Base-by-base conservation (phyloP, 1,140 invertebrate species). In the Philaenus spumarius region DNA sequence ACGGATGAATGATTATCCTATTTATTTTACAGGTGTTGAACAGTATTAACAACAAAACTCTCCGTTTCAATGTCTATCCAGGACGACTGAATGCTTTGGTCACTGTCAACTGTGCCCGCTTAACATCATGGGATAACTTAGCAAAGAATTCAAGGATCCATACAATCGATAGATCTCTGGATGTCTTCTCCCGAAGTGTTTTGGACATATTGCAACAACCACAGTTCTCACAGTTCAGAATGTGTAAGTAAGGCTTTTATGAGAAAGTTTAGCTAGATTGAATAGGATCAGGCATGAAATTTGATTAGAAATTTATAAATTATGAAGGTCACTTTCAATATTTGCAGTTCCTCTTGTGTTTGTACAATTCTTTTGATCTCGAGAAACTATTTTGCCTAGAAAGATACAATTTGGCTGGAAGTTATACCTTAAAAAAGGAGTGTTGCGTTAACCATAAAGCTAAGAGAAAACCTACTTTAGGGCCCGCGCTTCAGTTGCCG, bases 91-190 rank as follows among this genome's bases (percentile, higher is more conserved):
- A 70, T 37, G 63, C 67, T 20, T 55, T 71, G 24, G 66, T 70
- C 17, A 75, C 74, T 1, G 68, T 69, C 3, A 75, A 76, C 58
- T 76, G 73, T 59, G 72, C 70, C 15, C 63, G 68, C 35, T 42
- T 76, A 9, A 69, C 62, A 17, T 66, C 63, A 0, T 26, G 57
- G 59, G 60, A 81, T 65, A 75, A 76, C 57, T 64, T 72, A 56
- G 76, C 78, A 1, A 72, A 66, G 2, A 79, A 80, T 62, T 58
- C 58, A 34, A 72, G 82, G 20, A 71, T 82, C 5, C 80, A 83
- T 63, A 67, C 78, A 5, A 68, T 82, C 4, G 75, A 80, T 43
- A 66, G 71, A 39, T 68, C 80, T 2, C 60, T 82, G 12, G 66
- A 68, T 22, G 76, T 76, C 19, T 78, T 77, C 1, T 74, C 69